Evolutionary conservation across 30 jellyfish, hydroid and myxozoan species (phyloP), one percentile per base, ranked within the genome.

Genomic region (Turritopsis rubra): DNA sequence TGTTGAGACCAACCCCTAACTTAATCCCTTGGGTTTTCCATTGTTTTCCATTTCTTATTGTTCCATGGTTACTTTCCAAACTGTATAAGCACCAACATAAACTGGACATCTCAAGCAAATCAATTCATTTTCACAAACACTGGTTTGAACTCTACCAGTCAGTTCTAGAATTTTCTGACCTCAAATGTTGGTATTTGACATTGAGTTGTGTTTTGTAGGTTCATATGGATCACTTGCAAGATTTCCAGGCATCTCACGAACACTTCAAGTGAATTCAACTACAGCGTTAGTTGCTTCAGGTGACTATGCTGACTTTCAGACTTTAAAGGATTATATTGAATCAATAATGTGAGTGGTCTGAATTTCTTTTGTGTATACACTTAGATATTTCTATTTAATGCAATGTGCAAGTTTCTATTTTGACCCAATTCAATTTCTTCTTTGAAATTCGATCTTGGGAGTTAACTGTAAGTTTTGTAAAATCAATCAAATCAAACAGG

Each of bases 201-300:
- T 3, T 41, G 60, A 24, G 29, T 27, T 73, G 31, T 21, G 41
- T 65, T 53, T 68, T 65, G 1, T 53, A 91, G 97, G 96, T 16
- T 91, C 97, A 5, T 91, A 91, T 81, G 97, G 97, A 0, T 91
- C 97, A 22, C 71, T 87, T 16, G 97, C 97, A 28, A 86, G 94
- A 54, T 87, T 77, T 84, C 93, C 97, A 76, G 91, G 95, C 1
- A 80, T 91, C 52, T 87, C 97, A 53, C 92, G 97, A 71, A 54
- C 86, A 41, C 78, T 88, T 21, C 80, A 91, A 54, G 95, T 91
- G 54, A 87, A 91, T 65, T 84, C 88, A 25, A 82, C 84, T 1
- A 91, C 97, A 18, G 92, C 86, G 7, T 71, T 87, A 25, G 96
- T 88, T 7, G 97, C 97, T 5, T 87, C 97, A n/a, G 97, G 97